A percentile compares a stretch with the other conserved stretches of the same genome.
Evolutionary conservation across 2,888 invertebrate genomes (phyloP).

Genomic region (Sturmia bella): DNA sequence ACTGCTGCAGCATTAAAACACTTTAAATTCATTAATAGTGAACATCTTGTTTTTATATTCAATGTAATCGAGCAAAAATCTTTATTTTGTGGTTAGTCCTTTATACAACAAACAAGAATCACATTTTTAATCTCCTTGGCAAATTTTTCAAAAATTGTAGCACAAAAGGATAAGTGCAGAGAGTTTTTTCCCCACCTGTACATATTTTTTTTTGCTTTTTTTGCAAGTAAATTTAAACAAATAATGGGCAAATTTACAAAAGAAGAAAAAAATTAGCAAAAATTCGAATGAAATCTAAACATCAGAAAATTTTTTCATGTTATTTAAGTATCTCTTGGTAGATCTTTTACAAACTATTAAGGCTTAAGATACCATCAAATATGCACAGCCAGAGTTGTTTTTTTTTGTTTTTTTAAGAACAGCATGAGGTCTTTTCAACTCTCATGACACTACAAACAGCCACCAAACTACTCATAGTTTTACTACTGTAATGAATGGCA

Average conservation of each 20-base stretch:
- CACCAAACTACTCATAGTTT: background rate
- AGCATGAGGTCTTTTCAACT: conserved; percentile 27
- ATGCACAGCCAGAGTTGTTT: background rate
- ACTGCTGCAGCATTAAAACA: no score
- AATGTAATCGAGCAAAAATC: no score
- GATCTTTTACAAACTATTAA: conserved; percentile 19
- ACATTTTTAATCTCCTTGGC: no score
- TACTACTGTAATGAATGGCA: conserved; percentile 25
- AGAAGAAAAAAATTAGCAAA: conserved; percentile 15
- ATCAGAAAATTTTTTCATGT: conserved; percentile 32
- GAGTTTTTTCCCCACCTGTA: background rate
- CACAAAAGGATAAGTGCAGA: no score
- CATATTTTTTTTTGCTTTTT: no score
- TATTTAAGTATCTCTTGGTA: conserved; percentile 22
- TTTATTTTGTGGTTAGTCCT: no score
- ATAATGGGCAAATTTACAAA: background rate
- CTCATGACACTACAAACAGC: conserved; percentile 7
- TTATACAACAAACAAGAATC: no score
- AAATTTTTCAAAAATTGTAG: no score
- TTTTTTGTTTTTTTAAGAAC: conserved; percentile 23
- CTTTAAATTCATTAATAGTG: no score
- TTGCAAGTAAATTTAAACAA: background rate
- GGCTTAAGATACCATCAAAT: conserved; percentile 1
- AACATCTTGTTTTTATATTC: no score
- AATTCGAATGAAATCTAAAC: conserved; percentile 18